Evolutionary conservation across 2,113 vertebrate species (phyloP), one percentile per base, ranked within the genome.

Genomic region (Riparia riparia): DNA sequence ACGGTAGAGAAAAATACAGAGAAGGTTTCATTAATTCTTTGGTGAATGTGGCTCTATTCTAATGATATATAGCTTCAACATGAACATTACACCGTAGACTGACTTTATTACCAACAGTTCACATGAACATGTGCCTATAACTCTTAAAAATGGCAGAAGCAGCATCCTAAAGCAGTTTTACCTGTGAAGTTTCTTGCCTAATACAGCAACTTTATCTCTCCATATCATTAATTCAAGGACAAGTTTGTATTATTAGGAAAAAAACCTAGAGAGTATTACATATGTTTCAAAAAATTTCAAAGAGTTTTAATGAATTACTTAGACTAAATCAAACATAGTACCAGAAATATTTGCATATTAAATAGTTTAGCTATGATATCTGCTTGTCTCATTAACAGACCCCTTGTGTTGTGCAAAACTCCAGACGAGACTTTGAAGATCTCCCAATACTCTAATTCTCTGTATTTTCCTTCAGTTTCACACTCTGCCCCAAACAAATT

Each of bases 1-100:
- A 95, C 7, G 8, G 90, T 88, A 96, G 94, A 97, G 61, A 97
- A 96, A 97, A 96, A 78, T 95, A 95, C n/a, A 21, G 22, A 13
- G 82, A 37, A 78, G 57, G 81, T 97, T 97, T 98, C 97, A 98
- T 98, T 98, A 99, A 98, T 98, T 98, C 97, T 96, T 97, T 96
- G 94, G 89, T 94, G 96, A 93, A 93, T 96, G 96, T 95, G 93
- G 95, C 96, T 97, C 84, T 20, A 96, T 95, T 97, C 71, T 94
- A 96, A 98, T 50, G 79, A 97, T 97, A 95, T 93, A 97, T 92
- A 71, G 86, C 93, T 95, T 96, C 64, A 82, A 51, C 37, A 74
- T 34, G 86, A 96, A 97, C 89, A 92, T 96, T 97, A 98, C 90
- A 95, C 87, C 18, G 4, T 86, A 74, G 54, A 84, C 81, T 96